Conservation (phyloP, 2,888 invertebrate species). For the Coleophora deauratella region DNA sequence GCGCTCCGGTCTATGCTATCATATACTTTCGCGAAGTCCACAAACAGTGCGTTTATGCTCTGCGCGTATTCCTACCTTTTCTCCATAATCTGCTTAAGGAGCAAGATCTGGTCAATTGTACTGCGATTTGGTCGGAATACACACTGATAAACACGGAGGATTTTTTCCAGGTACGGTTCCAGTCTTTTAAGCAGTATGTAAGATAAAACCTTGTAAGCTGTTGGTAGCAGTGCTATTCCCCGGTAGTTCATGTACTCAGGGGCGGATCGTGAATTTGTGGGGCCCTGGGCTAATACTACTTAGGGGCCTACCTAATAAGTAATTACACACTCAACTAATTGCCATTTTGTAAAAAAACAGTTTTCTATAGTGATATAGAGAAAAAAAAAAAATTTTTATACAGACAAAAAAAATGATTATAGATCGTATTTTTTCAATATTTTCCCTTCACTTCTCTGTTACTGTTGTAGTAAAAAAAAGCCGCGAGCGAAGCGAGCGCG, state of each 20-base stretch:
- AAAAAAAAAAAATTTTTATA: too few species aligned
- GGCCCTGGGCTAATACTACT: too few species aligned
- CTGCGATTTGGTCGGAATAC: slow-evolving; percentile 10
- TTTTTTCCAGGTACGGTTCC: slow-evolving; percentile 6
- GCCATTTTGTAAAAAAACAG: too few species aligned
- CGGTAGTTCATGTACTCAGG: slow-evolving; percentile 7
- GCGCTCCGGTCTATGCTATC: slow-evolving; percentile 3
- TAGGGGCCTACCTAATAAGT: too few species aligned
- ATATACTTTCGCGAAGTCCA: slow-evolving; percentile 9
- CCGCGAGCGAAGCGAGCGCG: too few species aligned
- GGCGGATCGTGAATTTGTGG: too few species aligned
- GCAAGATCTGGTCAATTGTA: slow-evolving; percentile 13
- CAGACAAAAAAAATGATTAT: too few species aligned
- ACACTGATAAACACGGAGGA: slow-evolving; percentile 8
- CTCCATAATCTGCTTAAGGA: slow-evolving; percentile 13
- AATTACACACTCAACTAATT: too few species aligned
- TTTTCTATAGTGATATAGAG: too few species aligned
- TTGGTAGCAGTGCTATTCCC: slow-evolving; percentile 7
- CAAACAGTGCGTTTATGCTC: slow-evolving; percentile 1
- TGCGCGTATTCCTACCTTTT: slow-evolving; percentile 15
- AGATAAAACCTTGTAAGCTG: slow-evolving; percentile 7
- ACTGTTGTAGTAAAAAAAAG: too few species aligned
- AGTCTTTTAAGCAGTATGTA: slow-evolving; percentile 1
- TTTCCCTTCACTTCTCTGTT: too few species aligned
- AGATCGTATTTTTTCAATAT: too few species aligned